These are phyloP conservation scores for Arion vulgaris DNA, from an alignment of 1,140 invertebrate genomes.

Conservation along the genomic window DNA sequence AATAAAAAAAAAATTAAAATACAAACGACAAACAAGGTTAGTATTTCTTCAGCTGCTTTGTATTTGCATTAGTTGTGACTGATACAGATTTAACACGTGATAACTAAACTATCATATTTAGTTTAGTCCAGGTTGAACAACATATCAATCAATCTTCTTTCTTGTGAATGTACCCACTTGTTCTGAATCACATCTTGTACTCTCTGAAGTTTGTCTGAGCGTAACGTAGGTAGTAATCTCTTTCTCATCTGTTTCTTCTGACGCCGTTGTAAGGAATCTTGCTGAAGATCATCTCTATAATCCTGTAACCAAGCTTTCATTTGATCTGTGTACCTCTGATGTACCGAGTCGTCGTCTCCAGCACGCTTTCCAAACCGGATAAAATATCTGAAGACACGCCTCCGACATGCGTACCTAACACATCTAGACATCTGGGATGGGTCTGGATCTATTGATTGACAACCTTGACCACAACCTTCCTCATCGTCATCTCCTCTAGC, in stretches of 20 bases:
- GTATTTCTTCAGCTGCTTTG: too few species aligned
- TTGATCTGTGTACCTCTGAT: background rate
- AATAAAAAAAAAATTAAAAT: too few species aligned
- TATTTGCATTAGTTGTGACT: too few species aligned
- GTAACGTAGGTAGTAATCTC: background rate
- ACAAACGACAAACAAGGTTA: too few species aligned
- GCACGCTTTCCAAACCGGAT: constrained; percentile 21
- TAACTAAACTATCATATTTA: background rate
- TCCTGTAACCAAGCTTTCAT: background rate
- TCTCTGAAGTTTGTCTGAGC: background rate
- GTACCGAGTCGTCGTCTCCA: background rate
- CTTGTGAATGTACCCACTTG: background rate
- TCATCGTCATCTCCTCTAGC: constrained; percentile 10
- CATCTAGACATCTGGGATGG: background rate
- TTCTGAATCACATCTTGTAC: background rate
- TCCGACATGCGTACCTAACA: constrained; percentile 20
- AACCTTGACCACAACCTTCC: constrained; percentile 19
- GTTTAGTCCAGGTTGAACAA: background rate
- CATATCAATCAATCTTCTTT: background rate
- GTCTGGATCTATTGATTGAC: constrained; percentile 13
- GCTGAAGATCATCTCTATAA: background rate
- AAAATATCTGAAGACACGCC: constrained; percentile 28
- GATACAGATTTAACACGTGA: background rate
- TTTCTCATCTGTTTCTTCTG: background rate
- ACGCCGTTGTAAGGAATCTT: background rate